These are phyloP conservation scores for Drosophila acutilabella DNA, from an alignment of 2,888 invertebrate species.

Conservation along the genomic window DNA sequence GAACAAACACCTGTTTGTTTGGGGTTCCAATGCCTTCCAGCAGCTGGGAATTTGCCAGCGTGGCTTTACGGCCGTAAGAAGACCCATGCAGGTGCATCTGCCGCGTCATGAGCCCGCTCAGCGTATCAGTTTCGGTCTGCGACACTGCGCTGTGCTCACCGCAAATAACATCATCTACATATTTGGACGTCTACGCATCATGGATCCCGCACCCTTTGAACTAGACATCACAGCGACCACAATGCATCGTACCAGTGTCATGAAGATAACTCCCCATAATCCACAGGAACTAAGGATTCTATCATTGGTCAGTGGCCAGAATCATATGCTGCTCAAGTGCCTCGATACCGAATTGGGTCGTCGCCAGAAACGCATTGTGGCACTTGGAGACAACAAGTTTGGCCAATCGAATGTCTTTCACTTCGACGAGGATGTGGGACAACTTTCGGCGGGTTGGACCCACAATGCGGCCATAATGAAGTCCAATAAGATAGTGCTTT, in stretches of 20 bases:
- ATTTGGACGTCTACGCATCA: constrained; percentile 81
- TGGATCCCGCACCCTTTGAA: constrained; percentile 78
- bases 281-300: constrained; percentile 85
- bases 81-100: constrained; percentile 80
- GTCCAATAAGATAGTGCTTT: constrained; percentile 88
- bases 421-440: constrained; percentile 86
- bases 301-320: constrained; percentile 92
- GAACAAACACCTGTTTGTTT: constrained; percentile 89
- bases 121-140: constrained; percentile 82
- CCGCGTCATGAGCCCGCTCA: constrained; percentile 79
- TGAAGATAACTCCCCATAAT: constrained; percentile 76
- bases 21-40: constrained; percentile 93
- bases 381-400: constrained; percentile 93
- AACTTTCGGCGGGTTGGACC: constrained; percentile 90
- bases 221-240: constrained; percentile 78
- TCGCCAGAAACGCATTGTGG: constrained; percentile 86
- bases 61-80: constrained; percentile 81
- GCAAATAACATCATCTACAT: constrained; percentile 81
- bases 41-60: constrained; percentile 89
- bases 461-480: constrained; percentile 89
- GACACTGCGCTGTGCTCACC: constrained; percentile 83
- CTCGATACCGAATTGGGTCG: constrained; percentile 56
- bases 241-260: constrained; percentile 78
- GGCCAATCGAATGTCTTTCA: constrained; percentile 88
- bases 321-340: constrained; percentile 87